Evolutionary conservation across 2,797 vertebrate species (phyloP), one percentile per base, ranked within the genome.

Genomic region (Xiphophorus birchmanni): DNA sequence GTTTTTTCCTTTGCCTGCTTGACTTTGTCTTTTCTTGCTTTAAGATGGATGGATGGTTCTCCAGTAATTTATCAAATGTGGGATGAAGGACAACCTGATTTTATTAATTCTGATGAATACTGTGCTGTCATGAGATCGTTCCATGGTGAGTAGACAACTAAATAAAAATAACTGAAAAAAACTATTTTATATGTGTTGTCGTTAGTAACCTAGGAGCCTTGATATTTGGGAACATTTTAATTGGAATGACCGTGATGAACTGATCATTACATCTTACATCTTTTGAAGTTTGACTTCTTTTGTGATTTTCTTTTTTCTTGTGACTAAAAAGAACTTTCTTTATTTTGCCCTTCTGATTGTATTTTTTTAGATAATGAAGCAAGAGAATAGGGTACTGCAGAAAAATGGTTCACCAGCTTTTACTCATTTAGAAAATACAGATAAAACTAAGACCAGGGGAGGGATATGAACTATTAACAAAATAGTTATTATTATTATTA

Each of bases 11-110:
- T 42, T 67, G 10, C 37, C 3, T 80, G 9, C 60, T 42, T 48
- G 40, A 29, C 29, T 11, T 17, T 45, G 23, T 10, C 7, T 76
- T 79, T n/a, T 86, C 5, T 76, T 74, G 9, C 12, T 44, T 80
- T 78, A 80, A 94, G 94, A 76, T 94, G 94, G 94, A 85, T 91
- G 80, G 91, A 93, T 83, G 88, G 83, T 63, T 90, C 91, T 44
- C 82, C 89, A 42, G 78, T 84, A 2, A 80, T 83, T 45, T 93
- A 88, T 82, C 54, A 87, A 79, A 82, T 72, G 18, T 94, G 94
- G 94, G 83, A 89, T 48, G 69, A 85, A 52, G 26, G 84, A 37
- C 87, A 93, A 78, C 94, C 93, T 3, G 21, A 69, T 29, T 90
- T 88, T 40, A 4, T 0, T 0, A 83, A 79, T n/a, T 86, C 79